Conservation (phyloP, 2,797 vertebrate genomes). For the Myotis myotis region DNA sequence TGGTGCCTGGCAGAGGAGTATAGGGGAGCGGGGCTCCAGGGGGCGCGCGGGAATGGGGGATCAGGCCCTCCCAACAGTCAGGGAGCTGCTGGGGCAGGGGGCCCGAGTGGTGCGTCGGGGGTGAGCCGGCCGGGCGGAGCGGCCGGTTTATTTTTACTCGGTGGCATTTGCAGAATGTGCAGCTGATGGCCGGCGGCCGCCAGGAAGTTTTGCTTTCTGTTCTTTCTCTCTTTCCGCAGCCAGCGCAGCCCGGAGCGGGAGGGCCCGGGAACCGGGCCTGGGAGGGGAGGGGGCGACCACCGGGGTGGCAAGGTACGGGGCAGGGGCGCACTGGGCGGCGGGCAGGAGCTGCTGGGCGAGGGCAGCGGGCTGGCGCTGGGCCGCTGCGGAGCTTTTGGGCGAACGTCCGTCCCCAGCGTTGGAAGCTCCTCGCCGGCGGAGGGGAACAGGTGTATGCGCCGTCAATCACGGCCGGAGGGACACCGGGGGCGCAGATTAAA, state of each 20-base stretch:
- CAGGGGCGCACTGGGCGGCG: not conserved
- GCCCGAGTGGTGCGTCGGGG: slow-evolving; percentile 53
- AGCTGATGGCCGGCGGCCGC: slow-evolving; percentile 84
- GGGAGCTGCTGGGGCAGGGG: slow-evolving; percentile 56
- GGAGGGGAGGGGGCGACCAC: slow-evolving; percentile 48
- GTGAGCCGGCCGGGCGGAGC: slow-evolving; percentile 70
- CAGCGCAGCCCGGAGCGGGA: slow-evolving; percentile 41
- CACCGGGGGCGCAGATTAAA: slow-evolving; percentile 74
- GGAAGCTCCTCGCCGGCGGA: slow-evolving; percentile 66
- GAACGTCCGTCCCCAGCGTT: slow-evolving; percentile 76
- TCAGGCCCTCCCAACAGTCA: not conserved
- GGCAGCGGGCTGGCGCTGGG: slow-evolving; percentile 49
- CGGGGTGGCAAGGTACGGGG: not conserved
- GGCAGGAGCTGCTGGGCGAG: not conserved
- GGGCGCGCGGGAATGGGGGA: slow-evolving; percentile 47
- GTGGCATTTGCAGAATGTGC: slow-evolving; percentile 85
- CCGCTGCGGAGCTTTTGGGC: slow-evolving; percentile 67
- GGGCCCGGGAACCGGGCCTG: slow-evolving; percentile 1
- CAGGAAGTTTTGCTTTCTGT: slow-evolving; percentile 79
- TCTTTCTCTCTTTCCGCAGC: slow-evolving; percentile 69
- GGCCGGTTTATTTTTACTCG: slow-evolving; percentile 84
- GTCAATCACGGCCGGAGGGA: slow-evolving; percentile 80
- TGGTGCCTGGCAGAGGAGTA: not conserved
- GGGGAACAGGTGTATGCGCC: slow-evolving; percentile 87
- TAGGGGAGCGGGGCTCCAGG: slow-evolving; percentile 10